A percentile compares a stretch with the other conserved stretches of the same genome.
phyloP scores from a whole-genome alignment of 2,797 vertebrate genomes.

The Adelosebastes latens region DNA sequence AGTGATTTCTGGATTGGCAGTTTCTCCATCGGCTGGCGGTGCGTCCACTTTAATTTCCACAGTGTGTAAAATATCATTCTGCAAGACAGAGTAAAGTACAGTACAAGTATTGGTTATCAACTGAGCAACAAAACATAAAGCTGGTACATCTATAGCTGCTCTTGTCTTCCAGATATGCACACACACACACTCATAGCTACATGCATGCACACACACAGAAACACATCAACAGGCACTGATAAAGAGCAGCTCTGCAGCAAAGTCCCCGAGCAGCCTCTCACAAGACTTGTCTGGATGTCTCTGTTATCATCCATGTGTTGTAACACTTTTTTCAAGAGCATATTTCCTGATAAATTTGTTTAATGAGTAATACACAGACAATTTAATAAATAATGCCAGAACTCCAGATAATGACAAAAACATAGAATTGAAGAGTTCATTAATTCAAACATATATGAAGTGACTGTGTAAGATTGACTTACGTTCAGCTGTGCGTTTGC shows the following conservation, averaged over 20 bases:
- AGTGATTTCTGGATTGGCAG: slow-evolving; percentile 85
- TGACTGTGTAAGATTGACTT: slow-evolving; percentile 63
- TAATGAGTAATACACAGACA: background rate
- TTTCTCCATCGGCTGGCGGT: slow-evolving; percentile 84
- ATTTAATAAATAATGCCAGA: background rate
- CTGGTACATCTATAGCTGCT: background rate
- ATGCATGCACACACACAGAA: background rate
- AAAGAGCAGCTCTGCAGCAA: slow-evolving; percentile 59
- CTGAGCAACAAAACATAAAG: background rate
- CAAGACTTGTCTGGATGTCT: slow-evolving; percentile 47
- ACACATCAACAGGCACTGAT: slow-evolving; percentile 61
- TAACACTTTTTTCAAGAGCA: slow-evolving; percentile 41
- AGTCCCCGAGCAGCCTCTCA: slow-evolving; percentile 62
- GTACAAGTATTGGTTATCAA: background rate
- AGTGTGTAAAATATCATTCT: slow-evolving; percentile 80
- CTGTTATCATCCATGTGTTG: slow-evolving; percentile 59
- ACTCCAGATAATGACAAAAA: background rate
- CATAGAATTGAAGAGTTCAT: background rate
- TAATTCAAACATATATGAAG: background rate
- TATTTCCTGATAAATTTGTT: slow-evolving; percentile 28
- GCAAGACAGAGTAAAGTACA: slow-evolving; percentile 38
- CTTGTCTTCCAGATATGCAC: background rate
- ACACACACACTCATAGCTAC: background rate
- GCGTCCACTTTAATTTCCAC: slow-evolving; percentile 83
- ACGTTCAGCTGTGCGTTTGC: slow-evolving; percentile 89